Conservation (phyloP, 2,113 vertebrate species). For the Sialia sialis region DNA sequence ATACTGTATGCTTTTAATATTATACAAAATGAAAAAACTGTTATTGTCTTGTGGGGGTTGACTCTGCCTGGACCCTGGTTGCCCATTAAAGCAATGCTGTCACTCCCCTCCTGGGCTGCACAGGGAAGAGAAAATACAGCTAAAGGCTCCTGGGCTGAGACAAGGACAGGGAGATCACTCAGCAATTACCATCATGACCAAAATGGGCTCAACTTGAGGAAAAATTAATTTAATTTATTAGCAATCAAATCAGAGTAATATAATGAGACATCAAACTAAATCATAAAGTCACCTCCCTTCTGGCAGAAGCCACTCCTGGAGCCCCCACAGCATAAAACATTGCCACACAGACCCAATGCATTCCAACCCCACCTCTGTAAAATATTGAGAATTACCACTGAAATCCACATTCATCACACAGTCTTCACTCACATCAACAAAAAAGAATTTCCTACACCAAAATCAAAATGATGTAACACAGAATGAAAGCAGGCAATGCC, state of each 20-base stretch:
- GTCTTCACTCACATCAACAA: neutral
- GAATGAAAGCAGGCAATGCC: neutral
- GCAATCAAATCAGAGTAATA: neutral
- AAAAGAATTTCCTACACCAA: neutral
- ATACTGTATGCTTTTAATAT: neutral
- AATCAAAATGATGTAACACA: neutral
- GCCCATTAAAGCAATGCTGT: neutral
- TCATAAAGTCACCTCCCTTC: neutral
- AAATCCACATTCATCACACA: neutral
- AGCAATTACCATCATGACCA: neutral
- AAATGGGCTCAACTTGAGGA: neutral
- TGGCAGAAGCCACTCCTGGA: neutral
- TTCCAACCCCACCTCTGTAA: neutral
- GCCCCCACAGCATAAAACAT: neutral
- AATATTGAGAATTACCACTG: neutral
- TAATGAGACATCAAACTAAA: neutral
- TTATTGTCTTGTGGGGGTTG: neutral
- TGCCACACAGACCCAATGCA: neutral
- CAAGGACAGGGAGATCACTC: neutral
- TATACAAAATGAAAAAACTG: constrained; percentile 6
- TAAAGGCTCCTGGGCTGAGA: neutral
- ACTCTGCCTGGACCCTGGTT: neutral
- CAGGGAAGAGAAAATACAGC: neutral
- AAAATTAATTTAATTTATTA: neutral
- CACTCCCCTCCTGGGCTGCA: neutral